Conservation (phyloP, 2,797 vertebrate genomes). For the Poeciliopsis paucimaculata region DNA sequence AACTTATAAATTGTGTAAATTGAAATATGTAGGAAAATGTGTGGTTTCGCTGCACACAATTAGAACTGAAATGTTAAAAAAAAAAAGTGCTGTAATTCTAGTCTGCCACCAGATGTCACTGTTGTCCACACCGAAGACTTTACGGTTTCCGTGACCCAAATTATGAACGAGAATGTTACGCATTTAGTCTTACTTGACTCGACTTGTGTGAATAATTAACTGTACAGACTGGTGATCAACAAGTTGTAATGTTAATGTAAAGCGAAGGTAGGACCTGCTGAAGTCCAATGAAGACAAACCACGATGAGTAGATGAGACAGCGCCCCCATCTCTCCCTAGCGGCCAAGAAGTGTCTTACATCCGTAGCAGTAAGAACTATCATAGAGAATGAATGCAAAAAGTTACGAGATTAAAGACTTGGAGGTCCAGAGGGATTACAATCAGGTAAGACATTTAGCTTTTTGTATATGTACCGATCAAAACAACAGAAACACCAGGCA, state of each 20-base stretch:
- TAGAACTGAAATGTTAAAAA: not conserved
- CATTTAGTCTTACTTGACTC: not conserved
- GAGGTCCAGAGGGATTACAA: not conserved
- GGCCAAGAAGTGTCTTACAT: not conserved
- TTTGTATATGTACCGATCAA: too few relatives aligned
- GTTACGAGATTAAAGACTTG: not conserved
- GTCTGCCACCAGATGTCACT: not conserved
- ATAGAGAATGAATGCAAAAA: not conserved
- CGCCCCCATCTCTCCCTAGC: not conserved
- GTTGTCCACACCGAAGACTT: not conserved
- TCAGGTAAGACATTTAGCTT: too few relatives aligned
- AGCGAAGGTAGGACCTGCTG: not conserved
- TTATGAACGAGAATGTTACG: not conserved
- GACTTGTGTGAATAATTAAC: not conserved
- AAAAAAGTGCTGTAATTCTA: not conserved
- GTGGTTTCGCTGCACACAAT: not conserved
- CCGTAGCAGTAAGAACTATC: not conserved
- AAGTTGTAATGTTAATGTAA: not conserved
- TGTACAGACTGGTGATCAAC: not conserved
- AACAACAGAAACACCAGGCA: too few relatives aligned
- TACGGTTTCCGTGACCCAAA: not conserved
- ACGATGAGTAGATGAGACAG: not conserved
- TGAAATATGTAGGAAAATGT: not conserved
- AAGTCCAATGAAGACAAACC: not conserved
- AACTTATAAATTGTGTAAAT: not conserved